Conservation (phyloP, 2,113 vertebrate species). For the Synodontis membranacea region DNA sequence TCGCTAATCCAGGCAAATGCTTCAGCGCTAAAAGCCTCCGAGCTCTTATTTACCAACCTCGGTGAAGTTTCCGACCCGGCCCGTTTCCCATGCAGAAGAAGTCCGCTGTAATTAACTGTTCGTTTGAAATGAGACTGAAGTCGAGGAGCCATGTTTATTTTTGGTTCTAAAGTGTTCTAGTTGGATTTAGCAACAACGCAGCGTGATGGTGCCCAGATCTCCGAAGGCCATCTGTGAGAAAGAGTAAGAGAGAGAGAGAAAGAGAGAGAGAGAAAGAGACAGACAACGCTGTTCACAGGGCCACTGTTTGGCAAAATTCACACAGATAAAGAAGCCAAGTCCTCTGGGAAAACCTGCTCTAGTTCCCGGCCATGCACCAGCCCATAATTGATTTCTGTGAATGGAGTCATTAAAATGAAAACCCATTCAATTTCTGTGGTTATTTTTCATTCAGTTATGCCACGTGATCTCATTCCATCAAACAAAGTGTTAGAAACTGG, state of each 20-base stretch:
- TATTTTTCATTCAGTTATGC: background rate
- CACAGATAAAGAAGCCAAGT: slow-evolving; percentile 11
- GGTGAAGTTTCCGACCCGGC: slow-evolving; percentile 35
- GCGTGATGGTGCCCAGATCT: slow-evolving; percentile 34
- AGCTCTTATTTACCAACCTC: slow-evolving; percentile 39
- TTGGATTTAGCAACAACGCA: slow-evolving; percentile 45
- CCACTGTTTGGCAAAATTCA: slow-evolving; percentile 30
- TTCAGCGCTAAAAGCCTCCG: background rate
- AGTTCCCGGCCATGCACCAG: background rate
- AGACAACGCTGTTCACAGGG: background rate
- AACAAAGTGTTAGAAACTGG: background rate
- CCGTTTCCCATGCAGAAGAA: slow-evolving; percentile 12
- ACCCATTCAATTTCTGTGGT: background rate
- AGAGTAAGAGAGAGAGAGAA: slow-evolving; percentile 27
- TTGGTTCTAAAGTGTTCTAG: slow-evolving; percentile 39
- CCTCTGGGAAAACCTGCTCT: slow-evolving; percentile 39
- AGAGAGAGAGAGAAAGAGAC: slow-evolving; percentile 28
- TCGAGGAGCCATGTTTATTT: slow-evolving; percentile 35
- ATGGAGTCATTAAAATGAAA: background rate
- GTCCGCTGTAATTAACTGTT: slow-evolving; percentile 43
- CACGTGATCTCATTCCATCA: background rate
- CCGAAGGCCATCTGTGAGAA: slow-evolving; percentile 44
- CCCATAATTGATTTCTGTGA: slow-evolving; percentile 26
- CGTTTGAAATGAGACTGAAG: slow-evolving; percentile 39
- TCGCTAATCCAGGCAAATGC: slow-evolving; percentile 42